Percentiles rank a stretch among this genome's conserved stretches.
Conservation (phyloP, 2,888 invertebrate genomes). For the Hypomecis punctinalis region DNA sequence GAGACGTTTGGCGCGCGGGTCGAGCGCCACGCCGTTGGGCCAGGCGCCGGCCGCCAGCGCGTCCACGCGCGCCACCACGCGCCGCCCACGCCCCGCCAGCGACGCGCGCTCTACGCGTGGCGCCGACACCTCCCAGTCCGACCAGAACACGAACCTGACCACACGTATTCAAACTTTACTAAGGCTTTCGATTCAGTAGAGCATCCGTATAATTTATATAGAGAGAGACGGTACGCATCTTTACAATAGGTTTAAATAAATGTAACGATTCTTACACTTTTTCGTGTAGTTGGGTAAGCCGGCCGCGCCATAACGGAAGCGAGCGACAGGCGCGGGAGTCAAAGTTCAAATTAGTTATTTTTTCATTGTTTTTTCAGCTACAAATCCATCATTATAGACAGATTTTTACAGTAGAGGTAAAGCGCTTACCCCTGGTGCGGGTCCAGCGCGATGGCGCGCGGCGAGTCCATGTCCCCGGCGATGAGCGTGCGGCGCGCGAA, state of each 20-base stretch:
- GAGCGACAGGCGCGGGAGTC: no score
- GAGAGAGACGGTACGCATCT: no score
- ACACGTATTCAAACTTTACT: neutral
- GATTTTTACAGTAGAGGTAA: neutral
- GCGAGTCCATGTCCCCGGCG: conserved; percentile 93
- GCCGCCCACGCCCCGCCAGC: conserved; percentile 89
- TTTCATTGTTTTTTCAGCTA: no score
- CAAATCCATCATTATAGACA: no score
- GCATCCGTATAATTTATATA: no score
- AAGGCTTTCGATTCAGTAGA: neutral
- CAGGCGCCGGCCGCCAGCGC: conserved; percentile 87
- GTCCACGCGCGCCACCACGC: conserved; percentile 85
- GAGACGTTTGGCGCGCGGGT: conserved; percentile 89
- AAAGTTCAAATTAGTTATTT: no score
- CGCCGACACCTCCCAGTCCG: conserved; percentile 92
- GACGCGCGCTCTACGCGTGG: conserved; percentile 93
- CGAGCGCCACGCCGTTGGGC: conserved; percentile 94
- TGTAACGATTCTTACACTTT: no score
- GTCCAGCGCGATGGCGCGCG: conserved; percentile 93
- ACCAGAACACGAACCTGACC: conserved; percentile 90
- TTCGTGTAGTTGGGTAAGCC: no score
- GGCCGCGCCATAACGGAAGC: no score
- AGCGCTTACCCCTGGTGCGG: conserved; percentile 86
- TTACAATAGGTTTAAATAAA: no score
- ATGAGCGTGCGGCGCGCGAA: conserved; percentile 90